Percentiles rank a stretch among this genome's conserved stretches.
Conservation (phyloP, 2,797 vertebrate species). For the Pogoniulus pusillus region DNA sequence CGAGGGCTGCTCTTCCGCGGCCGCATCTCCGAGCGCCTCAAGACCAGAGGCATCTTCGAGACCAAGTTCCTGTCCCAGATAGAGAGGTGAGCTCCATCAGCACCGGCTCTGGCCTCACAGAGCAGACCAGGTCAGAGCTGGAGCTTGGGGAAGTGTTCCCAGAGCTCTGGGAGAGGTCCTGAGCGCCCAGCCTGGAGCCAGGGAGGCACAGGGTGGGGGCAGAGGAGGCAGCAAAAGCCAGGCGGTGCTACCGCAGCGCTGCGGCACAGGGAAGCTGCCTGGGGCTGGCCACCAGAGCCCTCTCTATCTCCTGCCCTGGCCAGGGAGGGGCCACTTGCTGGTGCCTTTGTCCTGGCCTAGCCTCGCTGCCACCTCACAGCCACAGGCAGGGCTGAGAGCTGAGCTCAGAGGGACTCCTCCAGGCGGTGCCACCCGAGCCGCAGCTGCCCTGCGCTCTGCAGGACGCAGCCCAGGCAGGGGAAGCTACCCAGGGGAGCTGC, state of each 20-base stretch:
- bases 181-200: neutral
- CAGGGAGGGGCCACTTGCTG: neutral
- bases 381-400: neutral
- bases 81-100: constrained; percentile 84
- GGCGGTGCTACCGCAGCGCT: fast-evolving
- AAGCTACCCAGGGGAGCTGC: too few relatives aligned
- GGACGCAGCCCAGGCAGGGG: neutral
- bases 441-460: fast-evolving
- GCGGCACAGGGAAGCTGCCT: neutral
- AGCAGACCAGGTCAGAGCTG: neutral
- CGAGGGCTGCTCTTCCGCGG: constrained; percentile 92
- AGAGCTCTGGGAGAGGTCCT: neutral
- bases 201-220: neutral
- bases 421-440: fast-evolving
- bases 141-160: fast-evolving
- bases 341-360: too few relatives aligned
- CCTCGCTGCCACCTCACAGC: neutral
- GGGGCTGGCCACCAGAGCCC: neutral
- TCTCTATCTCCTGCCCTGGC: neutral
- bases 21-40: constrained; percentile 90
- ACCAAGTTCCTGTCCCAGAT: constrained; percentile 98
- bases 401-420: neutral
- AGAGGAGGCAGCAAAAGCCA: neutral
- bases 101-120: neutral
- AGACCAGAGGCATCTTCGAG: constrained; percentile 93